Evolutionary conservation across 2,888 invertebrate species (phyloP), one percentile per base, ranked within the genome.

Genomic region (Lycia hirtaria): DNA sequence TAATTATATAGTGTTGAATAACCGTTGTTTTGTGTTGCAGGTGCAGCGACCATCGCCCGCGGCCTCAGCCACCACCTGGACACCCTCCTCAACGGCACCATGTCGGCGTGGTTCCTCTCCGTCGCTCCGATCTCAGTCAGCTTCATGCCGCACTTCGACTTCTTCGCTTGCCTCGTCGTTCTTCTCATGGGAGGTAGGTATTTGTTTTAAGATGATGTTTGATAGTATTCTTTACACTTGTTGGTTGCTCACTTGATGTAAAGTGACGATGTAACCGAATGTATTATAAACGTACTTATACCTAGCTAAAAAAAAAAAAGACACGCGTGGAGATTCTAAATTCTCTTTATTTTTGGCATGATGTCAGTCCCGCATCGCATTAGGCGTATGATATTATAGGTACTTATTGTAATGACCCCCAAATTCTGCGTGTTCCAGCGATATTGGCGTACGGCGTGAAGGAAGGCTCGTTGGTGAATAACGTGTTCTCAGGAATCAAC

Each of bases 21-120:
- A 12, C n/a, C 2, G 2, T 2, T 12, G 7, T 22, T 22, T 20
- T 12, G 1, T 12, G 2, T 40, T 22, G 12, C 79, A 94, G 95
- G 96, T 2, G 92, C 95, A 9, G 96, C 97, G 0, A 96, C 95
- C 74, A 95, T 96, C 2, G 96, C 96, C 4, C 93, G 95, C 38
- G 96, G 96, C 0, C 92, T 96, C 47, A 96, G 96, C 77, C 87
- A 94, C 35, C 96, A 96, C 78, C 85, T 96, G 64, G 96, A 97
- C 80, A 90, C 93, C 0, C 80, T 96, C 45, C 77, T 93, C 3
- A 93, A 94, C 68, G 88, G 94, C 59, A 86, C 92, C 3, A 94
- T 97, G 88, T 94, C 94, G 17, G 81, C 82, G 0, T 94, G 94
- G 73, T 95, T 96, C 65, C 77, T 85, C 26, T 83, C 93, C 19